Evolutionary conservation across 2,113 vertebrate species (phyloP).

Genomic region (Vidua macroura): DNA sequence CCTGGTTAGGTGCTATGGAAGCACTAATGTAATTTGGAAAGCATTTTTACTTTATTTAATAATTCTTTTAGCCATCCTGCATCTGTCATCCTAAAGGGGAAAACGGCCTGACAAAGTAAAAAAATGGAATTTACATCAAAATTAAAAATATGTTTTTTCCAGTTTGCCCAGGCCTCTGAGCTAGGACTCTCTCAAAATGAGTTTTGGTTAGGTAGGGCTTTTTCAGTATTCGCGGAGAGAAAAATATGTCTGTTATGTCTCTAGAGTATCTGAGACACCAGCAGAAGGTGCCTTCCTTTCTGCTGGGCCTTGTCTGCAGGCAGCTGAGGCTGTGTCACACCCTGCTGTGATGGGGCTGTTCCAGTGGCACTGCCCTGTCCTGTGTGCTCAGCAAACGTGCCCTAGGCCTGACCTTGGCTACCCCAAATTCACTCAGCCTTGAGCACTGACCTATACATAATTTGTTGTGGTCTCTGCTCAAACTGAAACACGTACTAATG

Average conservation of each 20-base stretch:
- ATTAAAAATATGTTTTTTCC: neutral
- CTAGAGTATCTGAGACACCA: neutral
- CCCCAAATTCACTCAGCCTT: neutral
- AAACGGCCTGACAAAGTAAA: neutral
- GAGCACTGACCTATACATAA: slow-evolving; percentile 42
- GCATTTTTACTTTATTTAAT: neutral
- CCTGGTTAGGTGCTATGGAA: neutral
- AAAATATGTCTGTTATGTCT: neutral
- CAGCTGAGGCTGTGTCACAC: neutral
- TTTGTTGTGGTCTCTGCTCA: slow-evolving; percentile 33
- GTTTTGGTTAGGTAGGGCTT: neutral
- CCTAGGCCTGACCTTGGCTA: slow-evolving; percentile 26
- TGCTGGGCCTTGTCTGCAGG: neutral
- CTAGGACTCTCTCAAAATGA: neutral
- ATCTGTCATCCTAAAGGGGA: neutral
- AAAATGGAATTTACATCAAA: neutral
- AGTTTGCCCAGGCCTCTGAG: neutral
- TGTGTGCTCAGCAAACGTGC: neutral
- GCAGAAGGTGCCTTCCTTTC: neutral
- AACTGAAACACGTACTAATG: neutral
- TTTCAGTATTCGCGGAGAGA: neutral
- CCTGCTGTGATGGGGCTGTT: neutral
- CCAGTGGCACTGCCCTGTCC: neutral
- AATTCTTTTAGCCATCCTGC: neutral
- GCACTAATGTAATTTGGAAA: neutral